Percentiles rank a stretch among this genome's conserved stretches.
phyloP scores from a whole-genome alignment of 1,140 invertebrate species.

The Parapsyche elsis region DNA sequence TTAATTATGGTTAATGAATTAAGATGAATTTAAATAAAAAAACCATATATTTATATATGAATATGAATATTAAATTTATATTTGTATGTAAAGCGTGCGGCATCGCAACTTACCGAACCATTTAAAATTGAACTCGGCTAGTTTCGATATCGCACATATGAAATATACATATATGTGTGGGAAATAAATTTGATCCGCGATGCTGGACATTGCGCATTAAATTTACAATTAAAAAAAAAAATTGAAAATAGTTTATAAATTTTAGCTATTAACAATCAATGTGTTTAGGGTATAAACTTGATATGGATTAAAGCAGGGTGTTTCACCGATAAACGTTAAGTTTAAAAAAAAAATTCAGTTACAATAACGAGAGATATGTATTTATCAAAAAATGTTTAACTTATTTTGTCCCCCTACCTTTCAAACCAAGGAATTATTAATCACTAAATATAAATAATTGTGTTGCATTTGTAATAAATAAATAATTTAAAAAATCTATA shows the following conservation, averaged over 20 bases:
- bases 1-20: slow-evolving; percentile 53
- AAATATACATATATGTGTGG: too few species aligned
- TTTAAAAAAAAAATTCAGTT: slow-evolving; percentile 48
- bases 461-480: slow-evolving; percentile 37
- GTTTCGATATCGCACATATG: too few species aligned
- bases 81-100: too few species aligned
- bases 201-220: slow-evolving; percentile 56
- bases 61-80: too few species aligned
- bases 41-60: slow-evolving; percentile 25
- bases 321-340: slow-evolving; percentile 55
- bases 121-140: too few species aligned
- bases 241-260: slow-evolving; percentile 15
- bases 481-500: not conserved
- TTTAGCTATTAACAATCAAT: slow-evolving; percentile 55
- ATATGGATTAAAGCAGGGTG: slow-evolving; percentile 57
- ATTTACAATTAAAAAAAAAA: slow-evolving; percentile 52
- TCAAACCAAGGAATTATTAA: not conserved
- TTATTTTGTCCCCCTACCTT: too few species aligned
- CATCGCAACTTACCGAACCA: too few species aligned
- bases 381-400: too few species aligned
- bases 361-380: slow-evolving; percentile 32
- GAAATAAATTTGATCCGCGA: slow-evolving; percentile 50
- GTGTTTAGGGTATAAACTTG: slow-evolving; percentile 54
- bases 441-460: not conserved
- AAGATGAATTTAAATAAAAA: slow-evolving; percentile 42